Evolutionary conservation across 2,888 invertebrate genomes (phyloP), one percentile per base, ranked within the genome.

Genomic region (Keiferia lycopersicella): DNA sequence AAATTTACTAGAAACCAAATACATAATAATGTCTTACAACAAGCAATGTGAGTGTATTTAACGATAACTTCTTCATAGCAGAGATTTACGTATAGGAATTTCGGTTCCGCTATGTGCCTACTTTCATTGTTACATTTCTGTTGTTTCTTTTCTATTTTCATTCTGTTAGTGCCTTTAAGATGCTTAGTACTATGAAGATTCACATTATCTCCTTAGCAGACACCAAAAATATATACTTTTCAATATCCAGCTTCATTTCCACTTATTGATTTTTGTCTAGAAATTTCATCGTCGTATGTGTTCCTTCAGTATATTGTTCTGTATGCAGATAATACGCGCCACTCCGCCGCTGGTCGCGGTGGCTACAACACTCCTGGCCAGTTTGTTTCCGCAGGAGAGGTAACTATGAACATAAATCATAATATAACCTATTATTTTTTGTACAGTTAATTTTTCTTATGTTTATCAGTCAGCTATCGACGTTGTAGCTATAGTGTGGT

Each of bases 331-430:
- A 48, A 86, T 70, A 56, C 56, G 3, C 56, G 56, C 56, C 83
- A 84, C 68, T 83, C 80, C 1, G 83, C 89, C 60, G 75, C 89
- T 59, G 75, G 76, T 34, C 78, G 83, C 0, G 82, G 83, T 4
- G 83, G 86, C 61, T 87, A 66, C 75, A 88, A 84, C 69, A 73
- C 73, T 1, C 75, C 85, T 0, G 83, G 83, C 16, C 79, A 81
- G 59, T 88, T 87, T 68, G 80, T 84, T 16, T 45, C 83, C 12
- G 76, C 56, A n/a, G 56, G 26, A 56, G 56, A 56, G 56, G 56
- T 56, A 56, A 34, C 7, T 56, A n/a, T 57, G 1, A 18, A 10
- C 34, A 7, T 12, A 57, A 2, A 18, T 22, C 2, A 12, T 14
- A 26, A 53, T 14, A n/a, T 56, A 56, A 30, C 56, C 56, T n/a